Conservation (phyloP, 2,113 vertebrate species). For the Elaphurus davidianus region DNA sequence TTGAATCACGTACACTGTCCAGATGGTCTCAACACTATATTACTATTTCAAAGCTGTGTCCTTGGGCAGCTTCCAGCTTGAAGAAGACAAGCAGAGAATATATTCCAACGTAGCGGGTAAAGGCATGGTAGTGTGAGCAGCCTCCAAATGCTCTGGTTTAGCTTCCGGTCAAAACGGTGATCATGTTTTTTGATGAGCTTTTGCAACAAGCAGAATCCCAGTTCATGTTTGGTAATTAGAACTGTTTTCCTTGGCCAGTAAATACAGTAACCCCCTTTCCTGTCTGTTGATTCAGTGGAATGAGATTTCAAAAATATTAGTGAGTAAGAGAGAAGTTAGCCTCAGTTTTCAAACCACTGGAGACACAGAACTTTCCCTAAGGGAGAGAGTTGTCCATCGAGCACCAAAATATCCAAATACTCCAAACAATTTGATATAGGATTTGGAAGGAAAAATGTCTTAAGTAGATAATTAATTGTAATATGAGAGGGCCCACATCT, state of each 20-base stretch:
- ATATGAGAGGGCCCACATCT: background rate
- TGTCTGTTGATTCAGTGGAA: background rate
- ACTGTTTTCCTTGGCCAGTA: background rate
- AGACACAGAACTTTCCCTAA: background rate
- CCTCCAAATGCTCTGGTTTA: background rate
- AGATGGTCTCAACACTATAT: background rate
- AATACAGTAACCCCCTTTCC: background rate
- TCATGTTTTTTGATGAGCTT: background rate
- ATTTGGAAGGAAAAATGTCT: background rate
- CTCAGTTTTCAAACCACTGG: background rate
- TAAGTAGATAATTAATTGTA: background rate
- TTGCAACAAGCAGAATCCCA: background rate
- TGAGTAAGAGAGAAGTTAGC: background rate
- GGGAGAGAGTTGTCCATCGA: background rate
- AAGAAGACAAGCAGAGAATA: background rate
- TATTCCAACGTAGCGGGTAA: background rate
- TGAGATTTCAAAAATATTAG: background rate
- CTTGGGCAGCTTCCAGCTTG: background rate
- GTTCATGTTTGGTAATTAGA: background rate
- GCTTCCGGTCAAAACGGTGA: background rate
- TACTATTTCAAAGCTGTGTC: background rate
- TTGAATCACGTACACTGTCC: background rate
- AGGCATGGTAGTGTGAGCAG: background rate
- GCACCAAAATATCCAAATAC: background rate
- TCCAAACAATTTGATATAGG: background rate